Conservation (phyloP, 92 coral and sea anemone genomes). For the Zoanthus sansibaricus region DNA sequence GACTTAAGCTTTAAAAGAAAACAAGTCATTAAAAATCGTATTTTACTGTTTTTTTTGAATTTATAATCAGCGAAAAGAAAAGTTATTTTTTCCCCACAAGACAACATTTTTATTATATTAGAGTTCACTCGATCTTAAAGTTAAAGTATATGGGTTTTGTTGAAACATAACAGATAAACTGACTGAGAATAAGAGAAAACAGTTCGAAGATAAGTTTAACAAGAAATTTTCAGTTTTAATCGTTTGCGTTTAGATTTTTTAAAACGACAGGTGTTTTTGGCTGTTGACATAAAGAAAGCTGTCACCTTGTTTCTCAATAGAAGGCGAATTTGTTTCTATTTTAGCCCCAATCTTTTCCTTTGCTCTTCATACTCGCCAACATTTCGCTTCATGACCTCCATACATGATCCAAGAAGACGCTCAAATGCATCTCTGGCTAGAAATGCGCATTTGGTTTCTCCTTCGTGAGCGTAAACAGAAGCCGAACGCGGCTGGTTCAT, state of each 20-base stretch:
- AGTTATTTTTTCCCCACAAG: background rate
- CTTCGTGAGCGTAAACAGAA: conserved; percentile 81
- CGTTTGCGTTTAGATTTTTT: conserved; percentile 22
- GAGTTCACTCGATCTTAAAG: background rate
- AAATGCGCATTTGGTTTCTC: conserved; percentile 81
- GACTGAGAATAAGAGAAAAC: background rate
- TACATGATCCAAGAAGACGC: conserved; percentile 94
- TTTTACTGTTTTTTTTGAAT: background rate
- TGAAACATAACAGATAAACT: too few relatives aligned
- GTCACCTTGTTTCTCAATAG: background rate
- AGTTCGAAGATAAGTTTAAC: background rate
- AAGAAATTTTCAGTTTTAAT: conserved; percentile 11
- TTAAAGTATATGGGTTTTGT: background rate
- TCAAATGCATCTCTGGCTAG: conserved; percentile 93
- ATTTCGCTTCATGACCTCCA: conserved; percentile 98
- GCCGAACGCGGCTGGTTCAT: conserved; percentile 97
- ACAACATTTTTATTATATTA: background rate
- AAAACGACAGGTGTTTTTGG: conserved; percentile 59
- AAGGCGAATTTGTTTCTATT: conserved; percentile 33
- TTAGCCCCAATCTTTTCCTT: conserved; percentile 86
- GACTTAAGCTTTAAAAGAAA: background rate
- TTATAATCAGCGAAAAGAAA: conserved; percentile 12
- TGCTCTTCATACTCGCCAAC: conserved; percentile 88
- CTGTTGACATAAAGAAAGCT: conserved; percentile 24
- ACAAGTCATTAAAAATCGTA: conserved; percentile 18